Conservation (phyloP, 2,113 vertebrate species). For the Nanorana parkeri region DNA sequence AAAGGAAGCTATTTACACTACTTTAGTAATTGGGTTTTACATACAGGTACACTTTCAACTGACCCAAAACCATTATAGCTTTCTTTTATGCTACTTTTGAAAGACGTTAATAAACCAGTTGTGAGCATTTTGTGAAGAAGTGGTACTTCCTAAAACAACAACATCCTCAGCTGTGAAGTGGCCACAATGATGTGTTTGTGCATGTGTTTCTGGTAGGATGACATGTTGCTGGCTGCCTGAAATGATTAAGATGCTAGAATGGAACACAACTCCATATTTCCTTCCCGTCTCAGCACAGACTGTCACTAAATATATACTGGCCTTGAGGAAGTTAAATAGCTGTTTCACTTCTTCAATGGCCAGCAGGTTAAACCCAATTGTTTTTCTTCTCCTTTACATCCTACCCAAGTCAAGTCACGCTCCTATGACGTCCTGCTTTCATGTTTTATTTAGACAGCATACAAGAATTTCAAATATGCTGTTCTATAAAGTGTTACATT, state of each 20-base stretch:
- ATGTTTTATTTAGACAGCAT: no score
- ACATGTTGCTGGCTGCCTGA: slow-evolving; percentile 4
- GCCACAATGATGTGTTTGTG: neutral
- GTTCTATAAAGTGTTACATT: no score
- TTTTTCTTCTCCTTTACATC: slow-evolving; percentile 31
- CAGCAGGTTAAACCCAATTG: neutral
- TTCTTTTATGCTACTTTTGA: no score
- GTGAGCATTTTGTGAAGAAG: neutral
- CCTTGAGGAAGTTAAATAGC: slow-evolving; percentile 15
- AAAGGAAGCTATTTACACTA: no score
- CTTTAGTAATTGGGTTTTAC: no score
- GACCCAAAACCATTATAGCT: no score
- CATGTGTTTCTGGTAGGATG: slow-evolving; percentile 21
- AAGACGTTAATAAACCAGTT: no score
- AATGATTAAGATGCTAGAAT: slow-evolving; percentile 25
- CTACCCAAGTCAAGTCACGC: neutral
- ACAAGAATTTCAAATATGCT: no score
- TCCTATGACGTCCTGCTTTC: neutral
- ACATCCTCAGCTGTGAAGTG: neutral
- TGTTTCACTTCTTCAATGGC: slow-evolving; percentile 41
- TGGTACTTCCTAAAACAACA: neutral
- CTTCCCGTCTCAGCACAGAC: slow-evolving; percentile 38
- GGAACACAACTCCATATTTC: slow-evolving; percentile 29
- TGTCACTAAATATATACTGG: slow-evolving; percentile 9
- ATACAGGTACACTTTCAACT: no score